These are phyloP conservation scores for Epicampocera succincta DNA, from an alignment of 2,888 invertebrate genomes.

Conservation along the genomic window DNA sequence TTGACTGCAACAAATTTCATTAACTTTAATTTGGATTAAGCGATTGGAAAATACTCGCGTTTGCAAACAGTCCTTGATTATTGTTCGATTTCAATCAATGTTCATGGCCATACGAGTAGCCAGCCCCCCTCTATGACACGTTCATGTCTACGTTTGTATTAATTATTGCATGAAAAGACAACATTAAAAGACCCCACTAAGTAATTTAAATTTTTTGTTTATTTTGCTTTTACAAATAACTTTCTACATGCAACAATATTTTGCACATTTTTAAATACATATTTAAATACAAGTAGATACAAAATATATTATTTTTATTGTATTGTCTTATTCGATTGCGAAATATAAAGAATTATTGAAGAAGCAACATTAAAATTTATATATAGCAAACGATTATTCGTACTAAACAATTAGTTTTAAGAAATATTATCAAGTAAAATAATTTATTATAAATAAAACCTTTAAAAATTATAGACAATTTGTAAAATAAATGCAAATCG, in stretches of 20 bases:
- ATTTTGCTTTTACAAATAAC: conserved; percentile 34
- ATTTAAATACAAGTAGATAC: conserved; percentile 20
- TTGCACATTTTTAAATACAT: conserved; percentile 42
- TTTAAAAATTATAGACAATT: conserved; percentile 42
- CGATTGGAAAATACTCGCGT: too few species aligned
- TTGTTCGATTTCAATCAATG: too few species aligned
- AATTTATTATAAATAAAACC: conserved; percentile 64
- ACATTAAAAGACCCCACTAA: conserved; percentile 33
- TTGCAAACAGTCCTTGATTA: too few species aligned
- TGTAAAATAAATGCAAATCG: conserved; percentile 56
- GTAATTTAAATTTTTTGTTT: conserved; percentile 29
- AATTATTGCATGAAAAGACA: background rate
- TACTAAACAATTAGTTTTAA: conserved; percentile 42
- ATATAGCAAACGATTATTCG: conserved; percentile 35
- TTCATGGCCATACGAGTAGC: too few species aligned
- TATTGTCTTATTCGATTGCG: conserved; percentile 27
- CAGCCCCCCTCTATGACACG: background rate
- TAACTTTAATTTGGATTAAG: too few species aligned
- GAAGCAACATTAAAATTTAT: conserved; percentile 31
- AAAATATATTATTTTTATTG: conserved; percentile 29
- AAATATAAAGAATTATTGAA: conserved; percentile 32
- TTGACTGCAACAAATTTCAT: too few species aligned
- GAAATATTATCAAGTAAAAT: conserved; percentile 57
- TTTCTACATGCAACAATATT: conserved; percentile 59
- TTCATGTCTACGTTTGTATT: conserved; percentile 14